Conservation (phyloP, 92 coral and sea anemone species). For the Porites rus region DNA sequence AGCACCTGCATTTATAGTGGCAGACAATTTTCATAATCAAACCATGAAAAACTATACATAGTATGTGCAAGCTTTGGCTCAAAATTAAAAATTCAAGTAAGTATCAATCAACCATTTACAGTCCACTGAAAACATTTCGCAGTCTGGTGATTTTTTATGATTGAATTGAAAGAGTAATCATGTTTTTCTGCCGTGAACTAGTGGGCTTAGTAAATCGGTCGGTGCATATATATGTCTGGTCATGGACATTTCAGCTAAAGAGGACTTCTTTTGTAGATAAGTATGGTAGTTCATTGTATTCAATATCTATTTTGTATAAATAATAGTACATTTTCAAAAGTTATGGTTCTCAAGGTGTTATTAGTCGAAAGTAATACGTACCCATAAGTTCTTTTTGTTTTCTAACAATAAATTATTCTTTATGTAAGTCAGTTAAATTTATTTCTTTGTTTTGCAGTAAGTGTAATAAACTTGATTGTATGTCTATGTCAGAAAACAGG, state of each 20-base stretch:
- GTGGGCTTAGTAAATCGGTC: conserved; percentile 86
- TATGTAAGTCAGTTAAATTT: too few relatives aligned
- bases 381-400: too few relatives aligned
- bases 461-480: too few relatives aligned
- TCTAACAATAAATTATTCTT: too few relatives aligned
- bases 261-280: conserved; percentile 61
- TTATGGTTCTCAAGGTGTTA: too few relatives aligned
- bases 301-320: background rate
- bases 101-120: background rate
- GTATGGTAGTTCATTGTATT: conserved; percentile 36
- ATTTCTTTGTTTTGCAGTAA: too few relatives aligned
- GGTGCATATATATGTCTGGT: conserved; percentile 70
- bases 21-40: background rate
- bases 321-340: too few relatives aligned
- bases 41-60: background rate
- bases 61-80: conserved; percentile 41
- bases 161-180: background rate
- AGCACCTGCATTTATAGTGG: background rate
- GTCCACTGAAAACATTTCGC: background rate
- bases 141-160: background rate
- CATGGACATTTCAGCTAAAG: conserved; percentile 77
- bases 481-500: too few relatives aligned
- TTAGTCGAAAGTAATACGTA: too few relatives aligned
- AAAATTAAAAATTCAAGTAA: conserved; percentile 11
- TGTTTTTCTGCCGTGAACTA: conserved; percentile 30